A percentile compares a stretch with the other conserved stretches of the same genome.
These are phyloP conservation scores for Megaleporinus macrocephalus DNA, from an alignment of 2,113 vertebrate genomes.

Conservation along the genomic window DNA sequence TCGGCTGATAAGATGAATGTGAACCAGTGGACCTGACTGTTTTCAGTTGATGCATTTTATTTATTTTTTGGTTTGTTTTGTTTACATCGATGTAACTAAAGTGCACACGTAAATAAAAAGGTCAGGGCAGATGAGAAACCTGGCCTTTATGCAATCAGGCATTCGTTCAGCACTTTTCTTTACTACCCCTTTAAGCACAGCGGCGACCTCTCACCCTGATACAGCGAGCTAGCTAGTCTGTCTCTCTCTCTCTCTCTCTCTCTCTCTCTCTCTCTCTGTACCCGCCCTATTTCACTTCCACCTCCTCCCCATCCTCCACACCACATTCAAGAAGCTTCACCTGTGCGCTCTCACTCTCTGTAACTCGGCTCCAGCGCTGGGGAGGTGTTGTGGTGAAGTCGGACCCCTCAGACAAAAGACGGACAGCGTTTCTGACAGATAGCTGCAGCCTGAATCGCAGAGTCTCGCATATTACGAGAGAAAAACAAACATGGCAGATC, in stretches of 20 bases:
- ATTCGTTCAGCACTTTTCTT: neutral
- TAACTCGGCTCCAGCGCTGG: neutral
- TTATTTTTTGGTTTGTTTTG: neutral
- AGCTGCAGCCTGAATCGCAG: neutral
- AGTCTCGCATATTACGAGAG: neutral
- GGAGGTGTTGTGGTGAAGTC: conserved; percentile 41
- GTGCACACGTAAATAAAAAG: neutral
- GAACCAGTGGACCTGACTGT: too few species aligned
- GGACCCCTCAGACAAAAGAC: neutral
- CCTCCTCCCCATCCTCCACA: conserved; percentile 24
- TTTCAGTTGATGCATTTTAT: neutral
- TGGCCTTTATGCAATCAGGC: too few species aligned
- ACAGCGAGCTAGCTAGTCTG: conserved; percentile 54
- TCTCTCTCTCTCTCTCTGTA: conserved; percentile 36
- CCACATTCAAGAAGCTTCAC: conserved; percentile 35
- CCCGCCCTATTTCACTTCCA: conserved; percentile 43
- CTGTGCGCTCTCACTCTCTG: conserved; percentile 4
- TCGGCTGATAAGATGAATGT: too few species aligned
- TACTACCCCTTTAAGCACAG: conserved; percentile 54
- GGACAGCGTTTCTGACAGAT: neutral
- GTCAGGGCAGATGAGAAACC: too few species aligned
- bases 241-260: conserved; percentile 49
- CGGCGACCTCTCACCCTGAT: conserved; percentile 44
- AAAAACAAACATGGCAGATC: conserved; percentile 79
- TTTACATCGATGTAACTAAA: neutral